These are phyloP conservation scores for Euthynnus affinis DNA, from an alignment of 2,797 vertebrate genomes.

Conservation along the genomic window DNA sequence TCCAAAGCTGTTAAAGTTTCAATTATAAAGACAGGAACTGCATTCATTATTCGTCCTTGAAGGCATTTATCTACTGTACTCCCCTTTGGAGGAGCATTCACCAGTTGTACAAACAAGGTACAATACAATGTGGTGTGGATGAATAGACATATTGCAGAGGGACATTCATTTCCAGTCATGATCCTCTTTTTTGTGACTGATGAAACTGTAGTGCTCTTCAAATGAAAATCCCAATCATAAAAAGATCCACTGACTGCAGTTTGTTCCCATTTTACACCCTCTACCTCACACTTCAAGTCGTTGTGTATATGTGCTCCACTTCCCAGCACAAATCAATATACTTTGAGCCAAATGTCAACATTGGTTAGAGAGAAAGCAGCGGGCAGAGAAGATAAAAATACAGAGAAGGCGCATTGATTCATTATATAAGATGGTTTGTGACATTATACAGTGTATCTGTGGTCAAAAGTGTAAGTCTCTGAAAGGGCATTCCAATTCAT, in stretches of 20 bases:
- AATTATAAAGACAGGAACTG: conserved; percentile 22
- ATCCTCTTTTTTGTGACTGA: conserved; percentile 23
- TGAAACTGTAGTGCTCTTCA: conserved; percentile 23
- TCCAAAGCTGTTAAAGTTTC: conserved; percentile 46
- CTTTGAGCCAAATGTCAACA: conserved; percentile 81
- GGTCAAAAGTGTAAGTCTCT: conserved; percentile 74
- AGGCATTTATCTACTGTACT: conserved; percentile 34
- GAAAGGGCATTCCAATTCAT: conserved; percentile 79
- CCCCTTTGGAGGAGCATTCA: conserved; percentile 3
- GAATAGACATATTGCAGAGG: conserved; percentile 23
- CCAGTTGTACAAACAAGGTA: neutral
- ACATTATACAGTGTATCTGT: conserved; percentile 74
- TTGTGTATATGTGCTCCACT: conserved; percentile 42
- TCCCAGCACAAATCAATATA: conserved; percentile 73
- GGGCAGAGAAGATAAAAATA: conserved; percentile 63
- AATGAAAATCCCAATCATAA: conserved; percentile 31
- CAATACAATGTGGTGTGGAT: neutral
- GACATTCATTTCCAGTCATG: conserved; percentile 29
- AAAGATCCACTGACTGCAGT: conserved; percentile 30
- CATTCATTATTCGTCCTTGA: conserved; percentile 45
- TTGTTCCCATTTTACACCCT: conserved; percentile 50
- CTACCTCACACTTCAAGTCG: conserved; percentile 37
- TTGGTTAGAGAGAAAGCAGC: conserved; percentile 64
- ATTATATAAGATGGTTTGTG: conserved; percentile 75
- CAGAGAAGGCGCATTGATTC: conserved; percentile 74